Evolutionary conservation across 1,140 invertebrate species (phyloP), one percentile per base, ranked within the genome.

Genomic region (Oppia nitens): DNA sequence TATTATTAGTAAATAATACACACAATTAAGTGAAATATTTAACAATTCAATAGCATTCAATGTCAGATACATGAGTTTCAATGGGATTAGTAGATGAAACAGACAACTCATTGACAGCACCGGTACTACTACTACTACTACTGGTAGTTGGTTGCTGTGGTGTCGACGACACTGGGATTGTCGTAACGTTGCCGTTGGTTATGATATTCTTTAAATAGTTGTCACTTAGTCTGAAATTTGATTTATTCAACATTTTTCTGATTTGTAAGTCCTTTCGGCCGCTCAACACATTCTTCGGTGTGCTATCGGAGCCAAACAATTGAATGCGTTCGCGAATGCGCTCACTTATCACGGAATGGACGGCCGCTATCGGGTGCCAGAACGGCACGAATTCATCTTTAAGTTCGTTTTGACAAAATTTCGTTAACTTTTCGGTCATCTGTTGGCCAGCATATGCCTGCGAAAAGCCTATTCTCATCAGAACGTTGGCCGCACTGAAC

Each of bases 401-500:
- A 4, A 62, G 47, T 53, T 62, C 60, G 32, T 64, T 58, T 29
- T 62, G 48, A 25, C 63, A 64, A 47, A 54, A 32, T 12, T 56
- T 26, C n/a, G 57, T 48, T 11, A 64, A 53, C 29, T 60, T 57
- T 25, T 57, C 45, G 12, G 27, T 60, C 0, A 64, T 45, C 12
- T 59, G 56, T 24, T 49, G 32, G 1, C 61, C 61, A 47, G 60
- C 59, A 21, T 55, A 51, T 21, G 25, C 26, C 47, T 64, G 60
- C 20, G 63, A 64, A 55, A 64, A 63, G 14, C 63, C 63, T 51
- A 63, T 64, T 60, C 57, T 57, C 3, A 61, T 48, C 0, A 64
- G 27, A 28, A 64, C 55, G 51, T 62, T 56, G 27, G 59, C 56
- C 14, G 60, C 32, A 28, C 49, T 60, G 24, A 62, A 61, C 24